Evolutionary conservation across 2,888 invertebrate species (phyloP).

Genomic region (Psylliodes chrysocephalus): DNA sequence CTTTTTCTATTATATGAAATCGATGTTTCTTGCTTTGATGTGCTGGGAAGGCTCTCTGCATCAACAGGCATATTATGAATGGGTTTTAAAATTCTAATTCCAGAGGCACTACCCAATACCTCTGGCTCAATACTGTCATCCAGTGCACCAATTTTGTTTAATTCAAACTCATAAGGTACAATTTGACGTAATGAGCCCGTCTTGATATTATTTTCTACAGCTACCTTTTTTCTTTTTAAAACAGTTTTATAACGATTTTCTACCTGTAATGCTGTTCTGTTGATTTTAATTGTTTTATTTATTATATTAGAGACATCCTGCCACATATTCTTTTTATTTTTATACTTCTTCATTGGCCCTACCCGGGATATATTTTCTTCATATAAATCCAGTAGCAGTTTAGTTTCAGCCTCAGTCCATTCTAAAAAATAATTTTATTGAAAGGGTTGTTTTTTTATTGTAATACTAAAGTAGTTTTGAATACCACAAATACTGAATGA

Average conservation of each 20-base stretch:
- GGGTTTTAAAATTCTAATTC: slow-evolving; percentile 4
- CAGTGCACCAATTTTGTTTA: slow-evolving; percentile 57
- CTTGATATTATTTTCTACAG: slow-evolving; percentile 2
- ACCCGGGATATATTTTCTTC: slow-evolving; percentile 7
- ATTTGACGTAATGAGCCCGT: slow-evolving; percentile 31
- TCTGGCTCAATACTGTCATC: slow-evolving; percentile 14
- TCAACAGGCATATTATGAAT: neutral
- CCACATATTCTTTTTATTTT: neutral
- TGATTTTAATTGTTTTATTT: neutral
- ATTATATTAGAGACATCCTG: neutral
- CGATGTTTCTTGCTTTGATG: neutral
- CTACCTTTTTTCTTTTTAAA: neutral
- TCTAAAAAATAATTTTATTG: neutral
- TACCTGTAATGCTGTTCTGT: neutral
- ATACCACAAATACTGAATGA: neutral
- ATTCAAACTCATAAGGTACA: slow-evolving; percentile 54
- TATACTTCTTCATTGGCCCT: slow-evolving; percentile 3
- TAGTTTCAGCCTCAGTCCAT: slow-evolving; percentile 9
- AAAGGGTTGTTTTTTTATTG: neutral
- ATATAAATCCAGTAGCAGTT: neutral
- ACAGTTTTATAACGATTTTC: slow-evolving; percentile 10
- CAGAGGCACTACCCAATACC: slow-evolving; percentile 16
- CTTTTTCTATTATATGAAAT: neutral
- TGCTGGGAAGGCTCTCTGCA: neutral
- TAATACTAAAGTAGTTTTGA: neutral